Evolutionary conservation across 2,888 invertebrate species (phyloP).

Genomic region (Galerucella calmariensis): DNA sequence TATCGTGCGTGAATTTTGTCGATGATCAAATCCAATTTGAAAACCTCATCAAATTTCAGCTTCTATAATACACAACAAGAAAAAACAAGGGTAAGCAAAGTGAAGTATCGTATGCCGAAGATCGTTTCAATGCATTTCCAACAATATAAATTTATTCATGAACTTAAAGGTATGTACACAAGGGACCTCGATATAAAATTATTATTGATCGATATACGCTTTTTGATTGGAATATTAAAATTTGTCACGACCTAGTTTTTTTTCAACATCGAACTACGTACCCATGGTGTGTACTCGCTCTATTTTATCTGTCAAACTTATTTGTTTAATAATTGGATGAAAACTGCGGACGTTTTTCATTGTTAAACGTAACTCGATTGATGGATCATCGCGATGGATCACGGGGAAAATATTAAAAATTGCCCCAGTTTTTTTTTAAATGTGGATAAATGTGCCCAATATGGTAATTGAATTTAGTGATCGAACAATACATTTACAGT

Average conservation of each 20-base stretch:
- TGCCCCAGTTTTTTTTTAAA: not conserved
- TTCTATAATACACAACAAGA: not conserved
- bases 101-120: not conserved
- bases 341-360: not conserved
- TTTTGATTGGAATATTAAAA: slow-evolving; percentile 26
- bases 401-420: not conserved
- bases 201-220: not conserved
- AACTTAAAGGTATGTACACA: slow-evolving; percentile 13
- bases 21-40: not conserved
- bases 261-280: not conserved
- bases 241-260: slow-evolving; percentile 2
- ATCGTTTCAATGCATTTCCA: not conserved
- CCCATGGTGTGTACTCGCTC: not conserved
- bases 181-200: not conserved
- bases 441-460: not conserved
- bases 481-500: not conserved
- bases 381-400: not conserved
- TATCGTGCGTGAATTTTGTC: no score
- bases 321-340: not conserved
- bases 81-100: not conserved
- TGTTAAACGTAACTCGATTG: slow-evolving; percentile 4
- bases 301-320: slow-evolving; percentile 7
- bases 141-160: slow-evolving; percentile 20
- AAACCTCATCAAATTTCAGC: not conserved
- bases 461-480: not conserved